Percentiles rank a stretch among this genome's conserved stretches.
phyloP scores from a whole-genome alignment of 2,797 vertebrate species.

The Thunnus albacares region DNA sequence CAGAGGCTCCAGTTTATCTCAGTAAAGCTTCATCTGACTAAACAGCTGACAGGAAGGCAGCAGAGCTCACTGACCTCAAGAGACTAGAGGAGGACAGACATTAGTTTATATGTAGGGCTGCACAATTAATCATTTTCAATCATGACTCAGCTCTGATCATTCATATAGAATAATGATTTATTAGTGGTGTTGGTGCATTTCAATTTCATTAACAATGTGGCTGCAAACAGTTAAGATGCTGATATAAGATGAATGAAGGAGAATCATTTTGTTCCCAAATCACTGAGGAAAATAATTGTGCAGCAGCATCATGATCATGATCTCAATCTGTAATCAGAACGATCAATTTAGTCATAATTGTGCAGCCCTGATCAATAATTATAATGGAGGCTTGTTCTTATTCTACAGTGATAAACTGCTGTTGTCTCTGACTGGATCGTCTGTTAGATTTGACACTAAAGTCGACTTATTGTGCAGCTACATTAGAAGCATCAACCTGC shows the following conservation, averaged over 20 bases:
- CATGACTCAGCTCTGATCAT: no score
- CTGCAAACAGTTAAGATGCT: slow-evolving; percentile 5
- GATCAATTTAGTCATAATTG: neutral
- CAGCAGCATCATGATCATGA: no score
- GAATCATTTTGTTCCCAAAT: no score
- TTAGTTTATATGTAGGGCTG: no score
- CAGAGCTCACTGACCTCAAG: slow-evolving; percentile 29
- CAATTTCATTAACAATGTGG: no score
- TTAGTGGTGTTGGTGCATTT: no score
- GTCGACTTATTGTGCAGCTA: slow-evolving; percentile 28
- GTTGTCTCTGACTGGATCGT: slow-evolving; percentile 22
- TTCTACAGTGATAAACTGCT: slow-evolving; percentile 16
- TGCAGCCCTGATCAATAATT: slow-evolving; percentile 33
- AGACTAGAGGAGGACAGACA: neutral
- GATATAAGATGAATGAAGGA: neutral
- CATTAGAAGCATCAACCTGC: slow-evolving; percentile 27
- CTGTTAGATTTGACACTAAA: slow-evolving; percentile 25
- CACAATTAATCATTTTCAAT: no score
- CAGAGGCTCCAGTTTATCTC: slow-evolving; percentile 37
- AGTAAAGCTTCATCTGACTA: slow-evolving; percentile 16
- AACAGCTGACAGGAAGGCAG: slow-evolving; percentile 26
- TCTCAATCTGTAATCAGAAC: no score
- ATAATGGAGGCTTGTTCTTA: slow-evolving; percentile 19
- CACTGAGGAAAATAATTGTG: neutral
- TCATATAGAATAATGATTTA: no score